These are phyloP conservation scores for Gasterosteus nipponicus DNA, from an alignment of 2,113 vertebrate species.

Conservation along the genomic window DNA sequence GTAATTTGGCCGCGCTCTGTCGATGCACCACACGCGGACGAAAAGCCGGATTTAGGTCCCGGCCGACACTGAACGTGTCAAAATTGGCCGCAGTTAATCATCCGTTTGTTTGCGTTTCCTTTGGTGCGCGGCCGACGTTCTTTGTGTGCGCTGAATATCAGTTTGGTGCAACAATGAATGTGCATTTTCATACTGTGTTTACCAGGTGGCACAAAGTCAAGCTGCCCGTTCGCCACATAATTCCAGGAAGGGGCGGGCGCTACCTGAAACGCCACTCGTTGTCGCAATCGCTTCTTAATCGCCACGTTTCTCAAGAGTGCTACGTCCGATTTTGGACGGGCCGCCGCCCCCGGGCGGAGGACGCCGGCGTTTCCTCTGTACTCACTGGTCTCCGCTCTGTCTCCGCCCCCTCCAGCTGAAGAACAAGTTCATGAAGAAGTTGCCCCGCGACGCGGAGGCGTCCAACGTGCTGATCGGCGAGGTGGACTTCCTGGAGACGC, in stretches of 20 bases:
- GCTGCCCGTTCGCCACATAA: conserved; percentile 29
- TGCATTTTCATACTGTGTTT: not conserved
- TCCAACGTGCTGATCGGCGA: conserved; percentile 97
- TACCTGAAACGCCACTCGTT: not conserved
- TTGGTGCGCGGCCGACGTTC: not conserved
- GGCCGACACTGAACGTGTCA: conserved; percentile 3
- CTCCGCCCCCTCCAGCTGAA: conserved; percentile 83
- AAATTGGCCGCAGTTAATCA: conserved; percentile 55
- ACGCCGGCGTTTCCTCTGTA: too few species aligned
- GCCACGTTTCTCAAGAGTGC: not conserved
- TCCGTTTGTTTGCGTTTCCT: conserved; percentile 7
- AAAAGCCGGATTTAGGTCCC: conserved; percentile 18
- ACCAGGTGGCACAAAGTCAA: conserved; percentile 39
- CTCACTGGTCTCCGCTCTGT: too few species aligned
- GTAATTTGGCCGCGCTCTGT: not conserved
- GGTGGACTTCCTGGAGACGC: conserved; percentile 93
- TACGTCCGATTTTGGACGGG: not conserved
- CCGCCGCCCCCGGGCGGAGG: too few species aligned
- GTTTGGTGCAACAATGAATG: not conserved
- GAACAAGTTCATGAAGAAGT: conserved; percentile 99
- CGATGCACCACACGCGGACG: not conserved
- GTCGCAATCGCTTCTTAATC: conserved; percentile 6
- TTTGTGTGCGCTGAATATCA: conserved; percentile 8
- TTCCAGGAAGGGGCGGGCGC: conserved; percentile 46
- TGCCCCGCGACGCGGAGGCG: conserved; percentile 95